These are phyloP conservation scores for Ericerus pela DNA, from an alignment of 1,140 invertebrate genomes.

Conservation along the genomic window DNA sequence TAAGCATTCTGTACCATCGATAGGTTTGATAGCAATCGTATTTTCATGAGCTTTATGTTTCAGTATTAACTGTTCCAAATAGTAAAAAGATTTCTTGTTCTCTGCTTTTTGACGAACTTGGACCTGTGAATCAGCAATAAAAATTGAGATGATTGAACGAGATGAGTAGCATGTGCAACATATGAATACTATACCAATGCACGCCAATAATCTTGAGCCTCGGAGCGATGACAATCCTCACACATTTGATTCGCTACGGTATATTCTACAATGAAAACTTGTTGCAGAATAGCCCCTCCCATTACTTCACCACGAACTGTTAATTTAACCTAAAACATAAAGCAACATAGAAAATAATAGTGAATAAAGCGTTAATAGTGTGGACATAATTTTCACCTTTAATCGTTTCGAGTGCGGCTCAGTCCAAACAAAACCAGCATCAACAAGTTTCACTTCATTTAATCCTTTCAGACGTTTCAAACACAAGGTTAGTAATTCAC, in stretches of 20 bases:
- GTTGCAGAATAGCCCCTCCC: constrained; percentile 65
- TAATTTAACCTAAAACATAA: constrained; percentile 58
- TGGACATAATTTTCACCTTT: constrained; percentile 38
- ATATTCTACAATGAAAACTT: constrained; percentile 91
- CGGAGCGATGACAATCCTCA: constrained; percentile 86
- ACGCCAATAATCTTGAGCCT: constrained; percentile 97
- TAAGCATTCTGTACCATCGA: constrained; percentile 48
- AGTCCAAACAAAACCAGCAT: constrained; percentile 97
- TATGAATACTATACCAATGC: constrained; percentile 48
- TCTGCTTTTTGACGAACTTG: constrained; percentile 73
- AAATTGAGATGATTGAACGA: neutral
- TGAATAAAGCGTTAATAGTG: neutral
- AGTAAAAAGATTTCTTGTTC: constrained; percentile 97
- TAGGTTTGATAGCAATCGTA: constrained; percentile 84
- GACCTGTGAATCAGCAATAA: constrained; percentile 39
- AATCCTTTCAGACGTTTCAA: constrained; percentile 88
- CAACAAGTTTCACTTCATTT: constrained; percentile 74
- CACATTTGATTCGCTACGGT: constrained; percentile 88
- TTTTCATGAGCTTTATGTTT: constrained; percentile 88
- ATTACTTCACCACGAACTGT: constrained; percentile 92
- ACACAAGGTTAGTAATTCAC: constrained; percentile 81
- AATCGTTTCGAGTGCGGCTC: constrained; percentile 97
- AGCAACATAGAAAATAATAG: constrained; percentile 10
- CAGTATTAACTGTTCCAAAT: constrained; percentile 92
- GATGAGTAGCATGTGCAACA: neutral